These are phyloP conservation scores for Bubo bubo DNA, from an alignment of 2,113 vertebrate genomes.

Conservation along the genomic window DNA sequence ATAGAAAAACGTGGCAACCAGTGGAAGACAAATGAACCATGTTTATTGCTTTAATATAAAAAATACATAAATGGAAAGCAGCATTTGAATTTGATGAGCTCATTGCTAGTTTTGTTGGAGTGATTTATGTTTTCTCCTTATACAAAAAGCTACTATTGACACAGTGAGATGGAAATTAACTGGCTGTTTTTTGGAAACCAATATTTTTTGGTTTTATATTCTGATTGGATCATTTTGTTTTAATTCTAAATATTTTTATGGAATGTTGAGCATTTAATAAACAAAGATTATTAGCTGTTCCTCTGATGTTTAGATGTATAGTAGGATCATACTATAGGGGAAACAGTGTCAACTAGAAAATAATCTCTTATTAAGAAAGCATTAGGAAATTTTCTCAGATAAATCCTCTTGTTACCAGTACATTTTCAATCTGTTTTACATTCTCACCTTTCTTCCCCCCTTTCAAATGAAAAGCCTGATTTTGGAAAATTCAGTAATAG, in stretches of 20 bases:
- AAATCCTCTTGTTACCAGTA: not conserved
- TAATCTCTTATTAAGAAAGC: not conserved
- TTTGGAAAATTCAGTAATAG: not conserved
- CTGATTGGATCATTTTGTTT: constrained; percentile 73
- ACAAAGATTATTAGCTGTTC: constrained; percentile 68
- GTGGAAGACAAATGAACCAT: constrained; percentile 83
- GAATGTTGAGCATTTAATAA: constrained; percentile 74
- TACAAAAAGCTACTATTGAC: constrained; percentile 77
- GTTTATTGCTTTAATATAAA: constrained; percentile 87
- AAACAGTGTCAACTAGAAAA: not conserved
- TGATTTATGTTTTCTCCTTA: constrained; percentile 79
- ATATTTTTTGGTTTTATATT: constrained; percentile 77
- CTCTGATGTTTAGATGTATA: constrained; percentile 40
- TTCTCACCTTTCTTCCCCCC: not conserved
- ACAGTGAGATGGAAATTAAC: constrained; percentile 80
- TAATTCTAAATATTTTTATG: constrained; percentile 76
- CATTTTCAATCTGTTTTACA: not conserved
- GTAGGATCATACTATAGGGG: constrained; percentile 1
- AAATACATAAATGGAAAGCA: constrained; percentile 86
- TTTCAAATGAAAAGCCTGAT: not conserved
- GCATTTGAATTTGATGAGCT: constrained; percentile 84
- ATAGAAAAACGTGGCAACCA: constrained; percentile 81
- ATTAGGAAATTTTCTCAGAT: not conserved
- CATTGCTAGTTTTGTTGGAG: constrained; percentile 77
- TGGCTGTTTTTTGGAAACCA: constrained; percentile 71